A percentile compares a stretch with the other conserved stretches of the same genome.
Evolutionary conservation across 1,140 invertebrate species (phyloP).

Genomic region (Drosophila orena): DNA sequence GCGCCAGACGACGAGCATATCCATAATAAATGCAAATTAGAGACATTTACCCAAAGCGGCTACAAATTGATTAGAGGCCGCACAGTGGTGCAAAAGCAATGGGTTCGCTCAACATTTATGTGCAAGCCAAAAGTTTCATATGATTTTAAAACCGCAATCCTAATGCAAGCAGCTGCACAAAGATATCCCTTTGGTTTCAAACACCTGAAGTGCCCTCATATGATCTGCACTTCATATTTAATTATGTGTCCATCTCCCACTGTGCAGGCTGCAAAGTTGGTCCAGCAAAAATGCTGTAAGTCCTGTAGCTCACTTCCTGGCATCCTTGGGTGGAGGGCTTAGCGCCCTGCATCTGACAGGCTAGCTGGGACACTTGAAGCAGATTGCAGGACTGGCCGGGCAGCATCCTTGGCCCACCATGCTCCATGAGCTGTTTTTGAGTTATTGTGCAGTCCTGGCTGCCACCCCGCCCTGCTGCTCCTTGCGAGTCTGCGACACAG

Average conservation of each 20-base stretch:
- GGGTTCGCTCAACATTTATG: neutral
- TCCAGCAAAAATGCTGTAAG: slow-evolving; percentile 62
- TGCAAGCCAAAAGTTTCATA: neutral
- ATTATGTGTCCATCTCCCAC: slow-evolving; percentile 24
- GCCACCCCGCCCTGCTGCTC: slow-evolving; percentile 13
- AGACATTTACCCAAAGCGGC: slow-evolving; percentile 73
- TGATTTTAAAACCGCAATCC: too few species aligned
- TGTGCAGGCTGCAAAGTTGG: slow-evolving; percentile 56
- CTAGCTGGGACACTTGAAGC: slow-evolving; percentile 68
- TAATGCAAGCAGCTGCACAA: too few species aligned
- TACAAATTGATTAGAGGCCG: slow-evolving; percentile 77
- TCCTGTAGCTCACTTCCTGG: slow-evolving; percentile 35
- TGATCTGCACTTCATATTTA: too few species aligned
- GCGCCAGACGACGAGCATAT: slow-evolving; percentile 70
- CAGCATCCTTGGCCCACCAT: slow-evolving; percentile 28
- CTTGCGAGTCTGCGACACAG: slow-evolving; percentile 61
- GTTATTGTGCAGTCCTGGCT: slow-evolving; percentile 69
- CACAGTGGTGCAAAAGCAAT: slow-evolving; percentile 46
- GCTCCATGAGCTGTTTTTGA: slow-evolving; percentile 68
- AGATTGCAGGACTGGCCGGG: slow-evolving; percentile 58
- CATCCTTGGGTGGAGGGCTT: neutral
- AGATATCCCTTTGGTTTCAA: neutral
- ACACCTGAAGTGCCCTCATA: neutral
- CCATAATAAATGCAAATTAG: slow-evolving; percentile 84
- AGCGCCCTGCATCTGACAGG: slow-evolving; percentile 61